Evolutionary conservation across 2,888 invertebrate species (phyloP), one percentile per base, ranked within the genome.

Genomic region (Eutolmus rufibarbis): DNA sequence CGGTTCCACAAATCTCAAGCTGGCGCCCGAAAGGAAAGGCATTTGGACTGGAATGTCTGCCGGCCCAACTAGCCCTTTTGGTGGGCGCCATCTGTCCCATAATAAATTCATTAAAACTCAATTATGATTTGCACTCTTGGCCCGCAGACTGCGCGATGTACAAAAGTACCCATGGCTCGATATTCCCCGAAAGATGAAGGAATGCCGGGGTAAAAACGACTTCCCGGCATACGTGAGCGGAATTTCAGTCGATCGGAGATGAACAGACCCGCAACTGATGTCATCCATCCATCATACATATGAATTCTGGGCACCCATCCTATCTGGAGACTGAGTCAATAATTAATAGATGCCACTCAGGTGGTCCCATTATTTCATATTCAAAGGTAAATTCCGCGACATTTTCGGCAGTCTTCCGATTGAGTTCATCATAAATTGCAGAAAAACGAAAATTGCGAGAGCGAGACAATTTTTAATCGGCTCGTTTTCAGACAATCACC

Each of bases 61-160:
- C 14, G 84, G 37, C 16, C 37, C 66, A 16, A 34, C 28, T 51
- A 23, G 46, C 8, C 74, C 43, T 51, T 46, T n/a, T 31, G 86
- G 86, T 86, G 86, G 86, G 86, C 86, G 86, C 86, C 86, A 86
- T 86, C 86, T 86, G 86, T 86, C 86, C 86, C 46, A 74, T 86
- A 86, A 86, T 86, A 74, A 86, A 86, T 86, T 86, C 86, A 86
- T 86, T 86, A 86, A 86, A 86, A 86, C 86, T 86, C 86, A 86
- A 86, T 86, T 86, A 86, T 86, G 86, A 86, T 86, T 86, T 86
- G 86, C 86, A 86, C 86, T 57, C 74, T 28, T 8, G 23, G 28
- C 19, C 16, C 16, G 66, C 66, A 37, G 84, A 19, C 84, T 46
- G 16, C 1, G 28, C 46, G 28, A 43, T 40, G 40, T 34, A 46